Evolutionary conservation across 2,888 invertebrate genomes (phyloP).

Genomic region (Philopedon plagiatum): DNA sequence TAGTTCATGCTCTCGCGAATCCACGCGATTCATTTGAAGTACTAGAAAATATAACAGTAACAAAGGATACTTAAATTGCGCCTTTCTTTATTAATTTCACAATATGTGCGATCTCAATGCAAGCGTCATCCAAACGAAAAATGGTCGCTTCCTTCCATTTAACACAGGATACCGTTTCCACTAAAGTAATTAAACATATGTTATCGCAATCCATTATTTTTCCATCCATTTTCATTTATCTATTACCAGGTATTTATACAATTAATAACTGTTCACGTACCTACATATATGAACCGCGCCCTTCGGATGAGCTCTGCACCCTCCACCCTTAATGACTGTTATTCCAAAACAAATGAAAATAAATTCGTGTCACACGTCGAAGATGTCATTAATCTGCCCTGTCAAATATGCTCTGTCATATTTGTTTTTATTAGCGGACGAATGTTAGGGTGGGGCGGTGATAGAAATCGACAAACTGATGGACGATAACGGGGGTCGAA

Average conservation of each 20-base stretch:
- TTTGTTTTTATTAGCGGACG: constrained; percentile 37
- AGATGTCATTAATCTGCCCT: constrained; percentile 47
- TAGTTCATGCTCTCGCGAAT: too few relatives aligned
- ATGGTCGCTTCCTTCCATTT: too few relatives aligned
- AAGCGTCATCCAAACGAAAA: too few relatives aligned
- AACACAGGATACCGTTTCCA: too few relatives aligned
- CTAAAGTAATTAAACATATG: not conserved
- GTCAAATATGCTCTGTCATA: constrained; percentile 38
- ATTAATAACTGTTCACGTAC: constrained; percentile 40
- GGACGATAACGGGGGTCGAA: not conserved
- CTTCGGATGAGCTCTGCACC: constrained; percentile 30
- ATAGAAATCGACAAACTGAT: constrained; percentile 15
- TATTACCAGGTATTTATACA: constrained; percentile 35
- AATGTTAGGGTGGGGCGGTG: constrained; percentile 25
- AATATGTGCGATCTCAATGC: too few relatives aligned
- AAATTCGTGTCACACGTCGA: constrained; percentile 50
- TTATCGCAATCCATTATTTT: constrained; percentile 12
- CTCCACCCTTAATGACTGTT: constrained; percentile 56
- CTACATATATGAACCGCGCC: constrained; percentile 53
- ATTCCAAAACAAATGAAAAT: constrained; percentile 55
- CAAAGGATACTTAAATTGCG: too few relatives aligned
- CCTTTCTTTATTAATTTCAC: too few relatives aligned
- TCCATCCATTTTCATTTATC: constrained; percentile 12
- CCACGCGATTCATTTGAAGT: too few relatives aligned
- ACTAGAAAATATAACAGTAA: too few relatives aligned